These are phyloP conservation scores for Cryptocheilus praepositus DNA, from an alignment of 2,888 invertebrate genomes.

Conservation along the genomic window DNA sequence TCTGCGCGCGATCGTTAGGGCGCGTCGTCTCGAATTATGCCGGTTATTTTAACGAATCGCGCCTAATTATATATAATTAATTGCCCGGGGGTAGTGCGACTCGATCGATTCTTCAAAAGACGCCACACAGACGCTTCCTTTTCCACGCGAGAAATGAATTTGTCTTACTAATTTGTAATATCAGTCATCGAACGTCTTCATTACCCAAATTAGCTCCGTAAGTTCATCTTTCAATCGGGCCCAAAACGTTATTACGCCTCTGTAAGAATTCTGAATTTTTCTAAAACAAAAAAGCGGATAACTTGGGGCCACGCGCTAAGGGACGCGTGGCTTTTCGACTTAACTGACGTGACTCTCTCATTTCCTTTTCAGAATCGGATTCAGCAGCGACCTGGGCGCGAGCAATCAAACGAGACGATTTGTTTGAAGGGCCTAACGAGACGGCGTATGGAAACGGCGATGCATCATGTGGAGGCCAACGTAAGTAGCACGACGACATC, in stretches of 20 bases:
- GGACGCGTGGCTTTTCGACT: too few species aligned
- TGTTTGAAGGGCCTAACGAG: conserved; percentile 49
- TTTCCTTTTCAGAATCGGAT: neutral
- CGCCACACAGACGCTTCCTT: too few species aligned
- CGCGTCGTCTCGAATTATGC: conserved; percentile 47
- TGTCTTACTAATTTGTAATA: conserved; percentile 45
- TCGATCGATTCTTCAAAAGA: conserved; percentile 33
- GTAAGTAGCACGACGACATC: conserved; percentile 54
- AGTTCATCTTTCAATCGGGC: conserved; percentile 18
- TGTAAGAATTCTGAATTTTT: too few species aligned
- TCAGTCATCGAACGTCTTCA: conserved; percentile 35
- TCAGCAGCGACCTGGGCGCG: neutral
- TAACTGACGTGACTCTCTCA: too few species aligned
- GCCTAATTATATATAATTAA: conserved; percentile 71
- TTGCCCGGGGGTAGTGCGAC: conserved; percentile 30
- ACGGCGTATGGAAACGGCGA: conserved; percentile 54
- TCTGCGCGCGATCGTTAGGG: conserved; percentile 55
- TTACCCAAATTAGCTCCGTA: neutral
- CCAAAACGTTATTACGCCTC: too few species aligned
- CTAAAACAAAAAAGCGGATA: too few species aligned
- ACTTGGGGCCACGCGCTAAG: too few species aligned
- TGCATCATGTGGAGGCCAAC: conserved; percentile 52
- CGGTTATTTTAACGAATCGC: conserved; percentile 67
- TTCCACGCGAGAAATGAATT: too few species aligned
- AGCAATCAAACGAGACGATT: neutral